phyloP scores from a whole-genome alignment of 2,888 invertebrate species.

The Perithous albicinctus region DNA sequence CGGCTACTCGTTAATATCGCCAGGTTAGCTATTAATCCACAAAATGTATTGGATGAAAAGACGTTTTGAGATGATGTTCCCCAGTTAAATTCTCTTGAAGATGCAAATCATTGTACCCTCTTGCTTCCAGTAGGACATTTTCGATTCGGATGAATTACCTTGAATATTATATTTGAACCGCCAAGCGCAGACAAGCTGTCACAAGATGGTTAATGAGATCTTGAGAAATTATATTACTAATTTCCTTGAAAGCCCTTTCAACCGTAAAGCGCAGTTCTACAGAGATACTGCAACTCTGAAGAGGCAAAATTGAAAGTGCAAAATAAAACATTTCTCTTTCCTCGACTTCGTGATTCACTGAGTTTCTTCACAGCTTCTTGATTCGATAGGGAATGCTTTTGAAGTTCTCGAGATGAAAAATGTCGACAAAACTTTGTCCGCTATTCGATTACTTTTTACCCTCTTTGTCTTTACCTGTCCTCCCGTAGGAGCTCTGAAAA shows the following conservation, averaged over 20 bases:
- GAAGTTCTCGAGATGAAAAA: conserved; percentile 2
- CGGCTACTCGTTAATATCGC: neutral
- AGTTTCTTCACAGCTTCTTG: conserved; percentile 1
- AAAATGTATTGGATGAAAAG: neutral
- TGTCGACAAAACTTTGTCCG: conserved; percentile 20
- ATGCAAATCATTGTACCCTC: neutral
- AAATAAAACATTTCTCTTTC: neutral
- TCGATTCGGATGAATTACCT: conserved; percentile 43
- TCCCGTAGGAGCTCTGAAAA: conserved; percentile 15
- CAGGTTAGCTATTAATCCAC: neutral
- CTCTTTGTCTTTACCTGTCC: neutral
- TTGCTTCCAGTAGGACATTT: neutral
- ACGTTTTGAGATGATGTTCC: neutral
- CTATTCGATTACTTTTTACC: conserved; percentile 6
- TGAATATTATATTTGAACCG: conserved; percentile 45
- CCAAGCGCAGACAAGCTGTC: neutral
- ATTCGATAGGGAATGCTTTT: conserved; percentile 18
- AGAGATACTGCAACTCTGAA: neutral
- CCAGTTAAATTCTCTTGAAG: neutral
- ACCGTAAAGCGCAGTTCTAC: conserved; percentile 10
- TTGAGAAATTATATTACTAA: conserved; percentile 49
- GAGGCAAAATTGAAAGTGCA: conserved; percentile 24
- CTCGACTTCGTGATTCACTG: neutral
- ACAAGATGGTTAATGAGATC: conserved; percentile 43
- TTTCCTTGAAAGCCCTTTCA: conserved; percentile 62